Evolutionary conservation across 2,888 invertebrate genomes (phyloP), one percentile per base, ranked within the genome.

Genomic region (Leucophora obtusa): DNA sequence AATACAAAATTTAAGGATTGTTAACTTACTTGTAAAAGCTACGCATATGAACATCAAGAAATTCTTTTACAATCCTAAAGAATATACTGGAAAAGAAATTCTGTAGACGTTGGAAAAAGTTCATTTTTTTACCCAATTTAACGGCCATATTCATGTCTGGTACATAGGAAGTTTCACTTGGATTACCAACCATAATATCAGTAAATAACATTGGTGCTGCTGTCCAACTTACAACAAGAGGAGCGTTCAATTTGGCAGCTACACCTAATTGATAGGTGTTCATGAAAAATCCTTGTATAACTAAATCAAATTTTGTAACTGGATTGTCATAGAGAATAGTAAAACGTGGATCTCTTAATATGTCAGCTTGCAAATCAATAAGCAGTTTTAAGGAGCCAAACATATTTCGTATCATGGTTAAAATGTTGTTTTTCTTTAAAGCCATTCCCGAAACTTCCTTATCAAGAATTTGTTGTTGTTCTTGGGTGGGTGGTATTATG

Each of bases 301-400:
- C 85, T 28, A 88, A 83, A 83, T 89, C 90, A 47, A 89, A 90
- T 51, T 89, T 87, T 53, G 86, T 88, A 62, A 82, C 86, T 8
- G 86, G 84, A 70, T 87, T 87, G 11, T 85, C 83, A 59, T 89
- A 86, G 4, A 89, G 84, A 4, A 83, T 83, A 1, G 83, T 86
- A 65, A 89, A 89, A 0, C 85, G 84, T 3, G 82, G 24, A 59
- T 87, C 84, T 33, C 86, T 84, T 17, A 89, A 47, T 0, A 84
- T 74, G 5, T 88, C 87, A 38, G 76, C 84, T 58, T 89, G 89
- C 59, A 85, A 85, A 1, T 85, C 72, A 4, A 87, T 79, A 3
- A 86, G 77, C 38, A 85, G 2, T 11, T 71, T 21, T 3, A 88
- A 28, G 1, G 85, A 83, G 0, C 68, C 82, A 4, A 87, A 80